These are phyloP conservation scores for Neomorphus geoffroyi DNA, from an alignment of 2,797 vertebrate genomes.

Conservation along the genomic window DNA sequence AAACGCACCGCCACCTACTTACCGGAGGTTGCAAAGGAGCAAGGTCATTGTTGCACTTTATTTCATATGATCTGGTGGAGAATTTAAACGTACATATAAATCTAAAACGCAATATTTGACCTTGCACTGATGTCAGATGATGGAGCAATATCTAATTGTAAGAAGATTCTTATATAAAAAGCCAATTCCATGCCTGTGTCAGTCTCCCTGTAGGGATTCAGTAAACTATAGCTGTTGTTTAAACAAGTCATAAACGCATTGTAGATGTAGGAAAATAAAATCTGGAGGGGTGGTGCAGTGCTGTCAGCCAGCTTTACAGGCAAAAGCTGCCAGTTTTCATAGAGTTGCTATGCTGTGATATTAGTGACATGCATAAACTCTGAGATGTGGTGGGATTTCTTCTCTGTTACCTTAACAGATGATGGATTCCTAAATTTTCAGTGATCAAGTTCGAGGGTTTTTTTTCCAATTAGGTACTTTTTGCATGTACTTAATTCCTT, in stretches of 20 bases:
- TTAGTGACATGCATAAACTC: not conserved
- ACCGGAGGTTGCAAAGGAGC: constrained; percentile 99
- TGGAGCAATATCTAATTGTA: constrained; percentile 70
- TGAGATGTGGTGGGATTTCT: not conserved
- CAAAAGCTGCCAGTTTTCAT: not conserved
- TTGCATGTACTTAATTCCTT: not conserved
- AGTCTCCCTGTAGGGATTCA: not conserved
- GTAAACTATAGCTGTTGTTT: not conserved
- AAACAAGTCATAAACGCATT: not conserved
- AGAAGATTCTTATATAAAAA: constrained; percentile 67
- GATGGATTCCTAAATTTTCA: not conserved
- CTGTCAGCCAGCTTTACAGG: not conserved
- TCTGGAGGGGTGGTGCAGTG: not conserved
- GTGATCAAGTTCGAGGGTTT: not conserved
- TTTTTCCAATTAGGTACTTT: not conserved
- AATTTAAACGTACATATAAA: constrained; percentile 68
- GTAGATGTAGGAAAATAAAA: not conserved
- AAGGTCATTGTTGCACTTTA: constrained; percentile 90
- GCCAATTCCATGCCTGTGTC: constrained; percentile 47
- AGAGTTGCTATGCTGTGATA: not conserved
- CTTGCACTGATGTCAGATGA: constrained; percentile 78
- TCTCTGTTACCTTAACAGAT: not conserved
- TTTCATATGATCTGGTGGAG: constrained; percentile 79
- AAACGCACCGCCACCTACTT: constrained; percentile 99
- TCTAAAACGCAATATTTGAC: constrained; percentile 73